Conservation (phyloP, 2,888 invertebrate genomes). For the Anaspis maculata region DNA sequence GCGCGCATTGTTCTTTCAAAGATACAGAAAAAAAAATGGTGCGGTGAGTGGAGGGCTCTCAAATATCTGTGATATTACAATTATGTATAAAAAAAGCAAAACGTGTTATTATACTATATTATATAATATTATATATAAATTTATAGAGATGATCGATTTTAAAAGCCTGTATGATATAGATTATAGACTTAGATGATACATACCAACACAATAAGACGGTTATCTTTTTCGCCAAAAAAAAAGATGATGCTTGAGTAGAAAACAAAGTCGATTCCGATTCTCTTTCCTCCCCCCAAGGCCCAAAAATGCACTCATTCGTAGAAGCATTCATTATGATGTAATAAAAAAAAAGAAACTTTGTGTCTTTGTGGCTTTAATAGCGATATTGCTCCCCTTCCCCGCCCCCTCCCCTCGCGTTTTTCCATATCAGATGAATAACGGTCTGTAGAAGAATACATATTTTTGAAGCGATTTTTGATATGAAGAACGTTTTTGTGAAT, state of each 20-base stretch:
- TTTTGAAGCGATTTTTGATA: constrained; percentile 20
- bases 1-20: too few species aligned
- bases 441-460: constrained; percentile 16
- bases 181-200: constrained; percentile 10
- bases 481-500: constrained; percentile 21
- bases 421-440: constrained; percentile 17
- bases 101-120: too few species aligned
- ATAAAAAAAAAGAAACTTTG: constrained; percentile 25
- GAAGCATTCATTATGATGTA: too few species aligned
- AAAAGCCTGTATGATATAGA: constrained; percentile 16
- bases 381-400: constrained; percentile 24
- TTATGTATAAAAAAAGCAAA: constrained; percentile 14
- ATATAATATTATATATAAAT: too few species aligned
- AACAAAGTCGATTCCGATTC: constrained; percentile 4
- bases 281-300: too few species aligned
- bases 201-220: too few species aligned
- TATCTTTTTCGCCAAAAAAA: too few species aligned
- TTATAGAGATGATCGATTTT: constrained; percentile 22
- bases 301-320: constrained; percentile 15
- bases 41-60: constrained; percentile 14
- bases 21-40: too few species aligned
- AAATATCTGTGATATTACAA: constrained; percentile 27
- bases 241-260: too few species aligned
- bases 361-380: constrained; percentile 32
- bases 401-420: too few species aligned